Evolutionary conservation across 2,113 vertebrate species (phyloP), one percentile per base, ranked within the genome.

Genomic region (Eulemur macaco): DNA sequence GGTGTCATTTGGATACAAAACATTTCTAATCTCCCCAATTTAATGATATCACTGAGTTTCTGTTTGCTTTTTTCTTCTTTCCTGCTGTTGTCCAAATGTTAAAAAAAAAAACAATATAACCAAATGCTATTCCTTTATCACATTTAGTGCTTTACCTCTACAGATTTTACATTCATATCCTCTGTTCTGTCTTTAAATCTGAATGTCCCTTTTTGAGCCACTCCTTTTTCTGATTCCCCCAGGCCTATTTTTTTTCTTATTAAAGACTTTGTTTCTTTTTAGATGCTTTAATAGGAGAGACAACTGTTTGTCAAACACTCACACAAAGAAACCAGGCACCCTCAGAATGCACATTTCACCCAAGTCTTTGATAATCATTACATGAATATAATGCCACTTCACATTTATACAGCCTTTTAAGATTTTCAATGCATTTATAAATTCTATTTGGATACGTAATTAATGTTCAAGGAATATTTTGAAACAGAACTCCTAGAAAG

Each of bases 391-490:
- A 63, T 54, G 60, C 12, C 2, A 85, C 23, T 89, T 88, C 15
- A 89, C 31, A 74, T 90, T 90, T 90, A 50, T n/a, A 80, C 7
- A 18, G 21, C 37, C 83, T 34, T 27, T 66, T 86, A 86, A 86
- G 29, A 50, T 27, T 71, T 34, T 77, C 74, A 34, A 74, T 27
- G 11, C 39, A 86, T 81, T 85, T 76, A 82, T 76, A 85, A 76
- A 87, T 42, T 90, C 74, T 64, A 82, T 87, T 96, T 93, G 68
- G 25, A 77, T 81, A 5, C 60, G 25, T 68, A 89, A 95, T 60
- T 78, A 95, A 73, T 18, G 47, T 68, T 91, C 77, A 85, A 78
- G 52, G 25, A 12, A 34, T 71, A 94, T 69, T 95, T 90, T 45
- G 47, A 95, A 95, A 82, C 1, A 76, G 25, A 56, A 81, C 54